Conservation (phyloP, 1,140 invertebrate species). For the Lordiphosa stackelbergi region DNA sequence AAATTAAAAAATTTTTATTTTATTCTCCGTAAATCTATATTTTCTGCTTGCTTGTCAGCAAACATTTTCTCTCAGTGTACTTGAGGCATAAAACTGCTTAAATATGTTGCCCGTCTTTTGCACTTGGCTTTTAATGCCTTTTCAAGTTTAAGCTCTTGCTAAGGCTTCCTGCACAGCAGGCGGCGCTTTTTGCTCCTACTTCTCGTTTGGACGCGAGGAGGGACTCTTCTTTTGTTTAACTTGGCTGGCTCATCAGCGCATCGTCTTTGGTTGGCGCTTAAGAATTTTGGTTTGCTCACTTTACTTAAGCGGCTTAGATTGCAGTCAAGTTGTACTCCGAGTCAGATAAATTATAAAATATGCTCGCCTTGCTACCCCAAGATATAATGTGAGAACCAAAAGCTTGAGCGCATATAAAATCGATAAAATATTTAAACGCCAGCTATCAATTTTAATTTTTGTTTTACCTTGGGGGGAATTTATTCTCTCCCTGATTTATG, state of each 20-base stretch:
- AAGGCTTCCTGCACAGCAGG: slow-evolving; percentile 46
- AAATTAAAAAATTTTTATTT: too few relatives aligned
- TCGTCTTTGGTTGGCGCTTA: slow-evolving; percentile 14
- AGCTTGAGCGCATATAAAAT: slow-evolving; percentile 32
- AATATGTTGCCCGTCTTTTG: slow-evolving; percentile 12
- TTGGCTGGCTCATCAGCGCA: not conserved
- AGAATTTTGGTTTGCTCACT: slow-evolving; percentile 22
- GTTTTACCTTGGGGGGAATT: slow-evolving; percentile 21
- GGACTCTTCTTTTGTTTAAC: slow-evolving; percentile 19
- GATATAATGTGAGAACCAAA: too few relatives aligned
- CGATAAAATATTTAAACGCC: slow-evolving; percentile 69
- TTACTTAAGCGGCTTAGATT: slow-evolving; percentile 50
- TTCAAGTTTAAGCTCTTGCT: slow-evolving; percentile 30
- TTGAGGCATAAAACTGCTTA: slow-evolving; percentile 28
- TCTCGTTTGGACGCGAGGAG: not conserved
- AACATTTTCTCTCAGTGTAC: slow-evolving; percentile 9
- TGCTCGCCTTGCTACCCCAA: slow-evolving; percentile 6
- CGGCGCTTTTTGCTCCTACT: not conserved
- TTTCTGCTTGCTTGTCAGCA: too few relatives aligned
- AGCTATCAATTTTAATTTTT: slow-evolving; percentile 68
- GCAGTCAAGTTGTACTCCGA: slow-evolving; percentile 5
- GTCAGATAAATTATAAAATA: slow-evolving; percentile 42
- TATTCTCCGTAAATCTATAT: too few relatives aligned
- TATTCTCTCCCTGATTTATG: slow-evolving; percentile 2
- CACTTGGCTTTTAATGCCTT: slow-evolving; percentile 48